Evolutionary conservation across 2,888 invertebrate genomes (phyloP).

Genomic region (Oxyteleia sp.): DNA sequence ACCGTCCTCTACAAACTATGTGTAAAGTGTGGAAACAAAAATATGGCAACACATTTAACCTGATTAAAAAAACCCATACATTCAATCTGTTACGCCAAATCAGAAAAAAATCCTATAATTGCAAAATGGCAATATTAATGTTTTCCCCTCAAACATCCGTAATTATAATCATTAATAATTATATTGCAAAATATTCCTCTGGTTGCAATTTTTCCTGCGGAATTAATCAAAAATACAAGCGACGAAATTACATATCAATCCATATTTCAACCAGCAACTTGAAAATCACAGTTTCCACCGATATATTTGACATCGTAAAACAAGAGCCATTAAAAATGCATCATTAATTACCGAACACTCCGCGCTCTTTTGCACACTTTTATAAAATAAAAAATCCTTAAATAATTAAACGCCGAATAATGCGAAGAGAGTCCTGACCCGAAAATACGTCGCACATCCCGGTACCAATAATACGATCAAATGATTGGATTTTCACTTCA

Average conservation of each 20-base stretch:
- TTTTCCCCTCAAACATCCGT: not conserved
- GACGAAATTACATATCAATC: not conserved
- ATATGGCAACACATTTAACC: too few species aligned
- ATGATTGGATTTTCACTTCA: constrained; percentile 32
- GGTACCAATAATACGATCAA: constrained; percentile 27
- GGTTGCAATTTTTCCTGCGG: not conserved
- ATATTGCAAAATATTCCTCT: not conserved
- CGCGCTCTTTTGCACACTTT: not conserved
- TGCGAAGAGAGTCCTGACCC: not conserved
- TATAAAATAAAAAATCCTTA: not conserved
- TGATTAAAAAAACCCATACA: too few species aligned
- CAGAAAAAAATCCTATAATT: too few species aligned
- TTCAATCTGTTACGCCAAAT: too few species aligned
- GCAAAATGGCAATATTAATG: not conserved
- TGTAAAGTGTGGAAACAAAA: too few species aligned
- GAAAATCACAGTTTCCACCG: not conserved
- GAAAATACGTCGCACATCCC: constrained; percentile 21
- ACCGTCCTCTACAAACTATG: too few species aligned
- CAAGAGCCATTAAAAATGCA: not conserved
- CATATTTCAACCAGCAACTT: not conserved
- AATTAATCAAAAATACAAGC: not conserved
- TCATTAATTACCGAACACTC: not conserved
- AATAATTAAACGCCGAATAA: not conserved
- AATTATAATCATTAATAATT: not conserved
- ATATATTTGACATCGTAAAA: not conserved